Evolutionary conservation across 2,888 invertebrate species (phyloP).

Genomic region (Archips crataeganus): DNA sequence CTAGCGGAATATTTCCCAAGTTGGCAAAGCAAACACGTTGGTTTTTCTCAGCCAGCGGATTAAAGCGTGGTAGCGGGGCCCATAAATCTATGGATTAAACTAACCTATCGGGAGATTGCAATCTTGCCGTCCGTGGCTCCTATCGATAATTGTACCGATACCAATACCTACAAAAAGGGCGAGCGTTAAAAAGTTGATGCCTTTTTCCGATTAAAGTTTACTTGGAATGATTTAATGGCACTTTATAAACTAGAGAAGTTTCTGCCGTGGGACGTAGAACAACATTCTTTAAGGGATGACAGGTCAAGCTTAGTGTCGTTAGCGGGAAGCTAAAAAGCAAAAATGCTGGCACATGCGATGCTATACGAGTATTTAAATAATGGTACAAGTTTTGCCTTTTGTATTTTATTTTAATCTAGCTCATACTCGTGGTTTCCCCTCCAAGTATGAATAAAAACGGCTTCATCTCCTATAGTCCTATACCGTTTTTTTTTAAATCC

Average conservation of each 20-base stretch:
- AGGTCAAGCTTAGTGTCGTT: constrained; percentile 3
- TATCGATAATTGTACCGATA: constrained; percentile 80
- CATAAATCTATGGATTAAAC: constrained; percentile 81
- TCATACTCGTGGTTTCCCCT: background rate
- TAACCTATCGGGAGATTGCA: constrained; percentile 78
- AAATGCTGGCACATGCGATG: background rate
- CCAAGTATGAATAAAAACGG: background rate
- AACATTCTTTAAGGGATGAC: constrained; percentile 24
- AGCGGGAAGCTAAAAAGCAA: background rate
- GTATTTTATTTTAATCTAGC: background rate
- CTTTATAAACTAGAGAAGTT: constrained; percentile 29
- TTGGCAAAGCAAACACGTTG: constrained; percentile 46
- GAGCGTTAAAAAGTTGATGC: constrained; percentile 40
- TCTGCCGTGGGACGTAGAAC: constrained; percentile 18
- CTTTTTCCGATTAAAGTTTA: constrained; percentile 39
- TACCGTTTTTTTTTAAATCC: background rate
- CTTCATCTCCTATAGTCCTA: background rate
- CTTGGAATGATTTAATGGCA: constrained; percentile 40
- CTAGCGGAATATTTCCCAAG: constrained; percentile 38
- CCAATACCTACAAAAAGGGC: constrained; percentile 66
- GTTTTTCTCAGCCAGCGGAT: constrained; percentile 71
- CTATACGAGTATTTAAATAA: background rate
- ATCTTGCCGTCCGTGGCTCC: constrained; percentile 70
- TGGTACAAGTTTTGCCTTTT: constrained; percentile 31
- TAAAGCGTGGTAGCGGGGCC: constrained; percentile 72